Base-by-base conservation (phyloP, 2,888 invertebrate species). In the Chrysolina oricalcia region DNA sequence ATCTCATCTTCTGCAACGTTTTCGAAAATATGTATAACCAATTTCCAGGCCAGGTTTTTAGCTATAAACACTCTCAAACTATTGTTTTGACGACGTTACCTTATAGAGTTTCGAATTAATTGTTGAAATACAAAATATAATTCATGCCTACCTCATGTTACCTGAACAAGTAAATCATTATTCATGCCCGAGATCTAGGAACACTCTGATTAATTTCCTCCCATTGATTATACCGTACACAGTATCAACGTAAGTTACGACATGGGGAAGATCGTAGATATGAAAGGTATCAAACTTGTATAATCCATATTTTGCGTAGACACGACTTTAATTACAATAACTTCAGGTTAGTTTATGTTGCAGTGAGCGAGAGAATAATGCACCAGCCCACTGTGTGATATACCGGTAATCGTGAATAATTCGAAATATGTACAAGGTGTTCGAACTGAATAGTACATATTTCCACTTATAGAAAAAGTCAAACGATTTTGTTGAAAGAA, bases 241-340 rank as follows among this genome's bases (percentile, higher is more conserved):
- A 59, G 59, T 59, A 35, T 59, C 59, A 59, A 59, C 59, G 35
- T 59, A 59, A 59, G 59, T 59, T 59, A 59, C 59, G 59, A 35
- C 59, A n/a, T 27, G 15, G 59, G 59, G 59, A 27, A 59, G 59
- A 59, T 59, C 27, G 35, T 27, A 35, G 59, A 59, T 59, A 53
- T 21, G 53, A 21, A 19, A 19, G 10, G 53, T 23, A 59, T 59
- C 59, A 59, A 59, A 59, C 27, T 59, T 59, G 59, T 59, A 27
- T 19, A 27, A 35, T 59, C 59, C 59, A 59, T 59, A 59, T 59
- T 27, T 59, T n/a, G 27, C 59, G 13, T 35, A 59, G 59, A 59
- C 59, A 59, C n/a, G 35, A 59, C 35, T 27, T 59, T 59, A 59
- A 59, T 59, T 59, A 59, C 59, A 59, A 59, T 59, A 59, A 59